Evolutionary conservation across 2,797 vertebrate species (phyloP).

Genomic region (Lepilemur ruficaudatus): DNA sequence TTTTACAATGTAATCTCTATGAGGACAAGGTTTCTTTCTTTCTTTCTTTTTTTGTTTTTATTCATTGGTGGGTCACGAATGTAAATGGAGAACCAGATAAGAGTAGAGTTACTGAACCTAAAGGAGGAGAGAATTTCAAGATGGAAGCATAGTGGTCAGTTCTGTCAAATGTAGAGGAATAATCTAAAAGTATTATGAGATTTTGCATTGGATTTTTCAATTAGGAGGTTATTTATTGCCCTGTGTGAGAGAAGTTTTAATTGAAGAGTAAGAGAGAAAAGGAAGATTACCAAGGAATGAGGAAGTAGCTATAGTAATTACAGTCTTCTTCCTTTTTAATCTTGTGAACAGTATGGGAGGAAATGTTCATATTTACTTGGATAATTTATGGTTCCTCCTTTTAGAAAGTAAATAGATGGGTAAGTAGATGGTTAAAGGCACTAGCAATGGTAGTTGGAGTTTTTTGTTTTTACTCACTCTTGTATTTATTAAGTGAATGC

Average conservation of each 20-base stretch:
- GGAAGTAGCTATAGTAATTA: neutral
- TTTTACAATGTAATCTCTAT: neutral
- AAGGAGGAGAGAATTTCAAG: neutral
- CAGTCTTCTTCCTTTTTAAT: neutral
- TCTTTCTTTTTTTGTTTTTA: neutral
- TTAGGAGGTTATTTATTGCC: neutral
- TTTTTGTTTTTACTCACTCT: neutral
- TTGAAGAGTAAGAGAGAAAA: neutral
- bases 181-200: neutral
- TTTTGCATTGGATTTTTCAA: constrained; percentile 17
- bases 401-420: neutral
- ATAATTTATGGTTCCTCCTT: neutral
- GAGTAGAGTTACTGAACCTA: neutral
- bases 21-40: neutral
- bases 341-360: neutral
- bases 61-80: neutral
- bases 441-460: neutral
- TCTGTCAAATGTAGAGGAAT: neutral
- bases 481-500: neutral
- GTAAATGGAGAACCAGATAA: neutral
- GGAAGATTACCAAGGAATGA: neutral
- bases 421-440: neutral
- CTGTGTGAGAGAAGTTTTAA: neutral
- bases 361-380: neutral
- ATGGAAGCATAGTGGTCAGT: neutral